Evolutionary conservation across 2,113 vertebrate genomes (phyloP).

Genomic region (Dolichallabes microphthalmus): DNA sequence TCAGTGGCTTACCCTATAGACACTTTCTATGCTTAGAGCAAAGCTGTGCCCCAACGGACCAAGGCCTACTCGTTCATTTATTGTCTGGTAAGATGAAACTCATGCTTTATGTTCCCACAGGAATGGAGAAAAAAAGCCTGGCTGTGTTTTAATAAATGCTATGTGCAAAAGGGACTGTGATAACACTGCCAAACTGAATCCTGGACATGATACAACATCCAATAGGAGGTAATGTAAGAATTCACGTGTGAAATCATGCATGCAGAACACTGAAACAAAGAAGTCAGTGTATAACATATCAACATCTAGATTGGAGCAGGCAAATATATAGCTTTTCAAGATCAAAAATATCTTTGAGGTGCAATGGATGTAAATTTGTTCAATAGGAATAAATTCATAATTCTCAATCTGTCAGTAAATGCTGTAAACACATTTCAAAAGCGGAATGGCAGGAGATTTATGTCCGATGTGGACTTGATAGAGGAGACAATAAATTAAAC

Average conservation of each 20-base stretch:
- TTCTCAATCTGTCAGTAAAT: slow-evolving; percentile 11
- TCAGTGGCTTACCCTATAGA: slow-evolving; percentile 82
- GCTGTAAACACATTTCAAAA: slow-evolving; percentile 11
- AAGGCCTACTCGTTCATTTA: slow-evolving; percentile 80
- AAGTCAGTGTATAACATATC: not conserved
- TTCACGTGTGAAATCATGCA: slow-evolving; percentile 25
- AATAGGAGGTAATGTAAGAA: slow-evolving; percentile 19
- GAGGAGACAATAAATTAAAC: slow-evolving; percentile 64
- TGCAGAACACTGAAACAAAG: slow-evolving; percentile 6
- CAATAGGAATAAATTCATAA: not conserved
- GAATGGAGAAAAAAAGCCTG: slow-evolving; percentile 62
- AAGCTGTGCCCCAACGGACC: slow-evolving; percentile 65
- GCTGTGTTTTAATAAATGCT: slow-evolving; percentile 47
- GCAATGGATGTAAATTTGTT: not conserved
- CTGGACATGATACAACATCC: slow-evolving; percentile 34
- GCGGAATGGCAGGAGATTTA: not conserved
- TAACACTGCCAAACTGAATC: slow-evolving; percentile 33
- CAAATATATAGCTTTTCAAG: not conserved
- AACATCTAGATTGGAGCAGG: not conserved
- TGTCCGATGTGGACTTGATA: slow-evolving; percentile 7
- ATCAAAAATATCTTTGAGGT: not conserved
- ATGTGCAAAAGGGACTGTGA: slow-evolving; percentile 25
- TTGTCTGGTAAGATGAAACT: slow-evolving; percentile 84
- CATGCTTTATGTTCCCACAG: slow-evolving; percentile 82
- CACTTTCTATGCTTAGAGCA: slow-evolving; percentile 72